A percentile compares a stretch with the other conserved stretches of the same genome.
Evolutionary conservation across 2,113 vertebrate genomes (phyloP).

Genomic region (Rana temporaria): DNA sequence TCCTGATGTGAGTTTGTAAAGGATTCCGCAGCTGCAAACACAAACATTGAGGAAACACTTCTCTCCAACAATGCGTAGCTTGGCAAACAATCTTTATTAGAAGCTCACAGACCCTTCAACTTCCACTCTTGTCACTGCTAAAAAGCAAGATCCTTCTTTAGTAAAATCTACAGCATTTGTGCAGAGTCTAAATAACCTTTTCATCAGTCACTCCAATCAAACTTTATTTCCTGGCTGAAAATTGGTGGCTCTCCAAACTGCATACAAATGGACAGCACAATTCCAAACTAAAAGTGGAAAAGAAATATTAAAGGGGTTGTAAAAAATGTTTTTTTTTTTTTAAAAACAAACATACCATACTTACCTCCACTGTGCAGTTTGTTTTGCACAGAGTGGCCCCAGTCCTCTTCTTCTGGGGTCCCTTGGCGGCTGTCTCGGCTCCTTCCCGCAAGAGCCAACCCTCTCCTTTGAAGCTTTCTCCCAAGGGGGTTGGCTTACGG

Average conservation of each 20-base stretch:
- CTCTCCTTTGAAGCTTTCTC: no score
- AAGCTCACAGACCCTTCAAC: constrained; percentile 49
- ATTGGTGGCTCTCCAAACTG: neutral
- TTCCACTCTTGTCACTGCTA: constrained; percentile 1
- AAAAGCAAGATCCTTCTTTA: constrained; percentile 28
- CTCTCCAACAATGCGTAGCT: neutral
- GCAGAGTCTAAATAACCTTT: neutral
- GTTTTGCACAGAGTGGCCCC: no score
- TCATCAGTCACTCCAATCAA: constrained; percentile 18
- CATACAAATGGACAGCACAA: neutral
- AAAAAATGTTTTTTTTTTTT: no score
- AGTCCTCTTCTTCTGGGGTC: no score
- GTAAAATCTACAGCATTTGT: neutral
- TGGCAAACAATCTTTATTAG: constrained; percentile 30
- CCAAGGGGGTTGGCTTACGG: no score
- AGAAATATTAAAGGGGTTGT: no score
- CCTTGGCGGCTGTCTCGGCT: no score
- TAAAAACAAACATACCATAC: no score
- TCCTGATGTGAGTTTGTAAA: constrained; percentile 59
- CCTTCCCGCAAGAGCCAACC: no score
- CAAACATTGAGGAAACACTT: constrained; percentile 61
- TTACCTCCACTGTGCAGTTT: no score
- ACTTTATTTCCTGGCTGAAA: neutral
- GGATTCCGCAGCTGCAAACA: constrained; percentile 52
- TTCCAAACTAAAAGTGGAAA: neutral